phyloP scores from a whole-genome alignment of 2,888 invertebrate genomes.

The Cantharis rufa region DNA sequence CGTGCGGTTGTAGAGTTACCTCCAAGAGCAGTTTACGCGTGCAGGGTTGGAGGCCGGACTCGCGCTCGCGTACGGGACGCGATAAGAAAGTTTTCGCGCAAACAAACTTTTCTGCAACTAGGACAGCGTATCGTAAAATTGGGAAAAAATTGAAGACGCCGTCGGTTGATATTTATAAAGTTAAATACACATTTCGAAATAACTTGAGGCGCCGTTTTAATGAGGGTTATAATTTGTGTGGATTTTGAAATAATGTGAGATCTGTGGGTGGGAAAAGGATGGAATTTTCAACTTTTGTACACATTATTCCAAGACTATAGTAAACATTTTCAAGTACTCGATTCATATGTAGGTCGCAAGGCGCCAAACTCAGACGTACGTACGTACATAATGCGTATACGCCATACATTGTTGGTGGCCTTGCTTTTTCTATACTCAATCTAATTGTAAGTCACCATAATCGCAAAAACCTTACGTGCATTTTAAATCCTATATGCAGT shows the following conservation, averaged over 20 bases:
- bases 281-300: neutral
- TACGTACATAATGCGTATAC: slow-evolving; percentile 2
- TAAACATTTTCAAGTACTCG: slow-evolving; percentile 35
- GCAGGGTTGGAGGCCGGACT: neutral
- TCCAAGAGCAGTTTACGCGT: neutral
- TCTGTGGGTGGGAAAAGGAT: neutral
- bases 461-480: slow-evolving; percentile 5
- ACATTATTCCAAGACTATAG: slow-evolving; percentile 15
- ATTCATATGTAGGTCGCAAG: slow-evolving; percentile 39
- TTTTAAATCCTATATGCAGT: neutral
- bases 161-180: slow-evolving; percentile 29
- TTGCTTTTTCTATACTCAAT: slow-evolving; percentile 35
- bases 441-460: slow-evolving; percentile 41
- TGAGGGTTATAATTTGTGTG: slow-evolving; percentile 18
- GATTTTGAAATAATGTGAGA: neutral
- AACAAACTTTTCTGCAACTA: neutral
- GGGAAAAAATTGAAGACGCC: slow-evolving; percentile 7
- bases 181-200: slow-evolving; percentile 35
- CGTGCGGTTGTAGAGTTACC: slow-evolving; percentile 24
- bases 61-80: neutral
- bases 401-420: slow-evolving; percentile 33
- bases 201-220: slow-evolving; percentile 32
- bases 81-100: neutral
- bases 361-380: slow-evolving; percentile 33
- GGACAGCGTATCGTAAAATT: neutral